Percentiles rank a stretch among this genome's conserved stretches.
Evolutionary conservation across 2,113 vertebrate species (phyloP).

Genomic region (Otocyon megalotis): DNA sequence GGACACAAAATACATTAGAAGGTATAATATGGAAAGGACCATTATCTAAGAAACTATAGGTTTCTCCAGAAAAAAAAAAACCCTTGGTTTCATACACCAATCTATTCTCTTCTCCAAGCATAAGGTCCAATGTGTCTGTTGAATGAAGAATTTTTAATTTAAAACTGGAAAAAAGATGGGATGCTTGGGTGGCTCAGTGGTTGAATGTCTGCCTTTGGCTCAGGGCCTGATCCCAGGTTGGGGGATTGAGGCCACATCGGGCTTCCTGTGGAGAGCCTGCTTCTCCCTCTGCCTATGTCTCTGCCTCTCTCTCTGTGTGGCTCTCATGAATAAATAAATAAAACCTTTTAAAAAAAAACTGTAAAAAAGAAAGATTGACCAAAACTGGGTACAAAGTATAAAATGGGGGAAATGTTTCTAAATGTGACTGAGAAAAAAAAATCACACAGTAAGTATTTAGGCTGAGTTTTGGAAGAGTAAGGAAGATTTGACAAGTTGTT

Average conservation of each 20-base stretch:
- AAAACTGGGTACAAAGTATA: not conserved
- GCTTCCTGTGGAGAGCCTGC: too few species aligned
- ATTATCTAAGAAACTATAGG: not conserved
- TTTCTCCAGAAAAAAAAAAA: conserved; percentile 33
- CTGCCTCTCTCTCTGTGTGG: too few species aligned
- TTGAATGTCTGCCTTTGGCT: too few species aligned
- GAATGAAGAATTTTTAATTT: not conserved
- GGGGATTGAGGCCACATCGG: too few species aligned
- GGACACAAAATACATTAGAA: not conserved
- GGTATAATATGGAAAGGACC: not conserved
- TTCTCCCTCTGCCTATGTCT: too few species aligned
- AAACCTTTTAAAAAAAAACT: too few species aligned
- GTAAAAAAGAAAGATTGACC: not conserved
- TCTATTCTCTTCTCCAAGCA: not conserved
- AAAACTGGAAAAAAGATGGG: not conserved
- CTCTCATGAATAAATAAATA: too few species aligned
- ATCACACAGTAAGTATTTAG: not conserved
- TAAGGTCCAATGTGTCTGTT: not conserved
- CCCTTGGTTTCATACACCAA: not conserved
- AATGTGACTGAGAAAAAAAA: not conserved
- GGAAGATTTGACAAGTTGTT: conserved; percentile 24
- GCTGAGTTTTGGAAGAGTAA: not conserved
- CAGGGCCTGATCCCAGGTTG: too few species aligned
- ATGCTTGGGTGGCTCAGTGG: too few species aligned
- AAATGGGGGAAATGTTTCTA: not conserved